Evolutionary conservation across 92 coral and sea anemone genomes (phyloP), one percentile per base, ranked within the genome.

Genomic region (Hydrozoanthus gracilis): DNA sequence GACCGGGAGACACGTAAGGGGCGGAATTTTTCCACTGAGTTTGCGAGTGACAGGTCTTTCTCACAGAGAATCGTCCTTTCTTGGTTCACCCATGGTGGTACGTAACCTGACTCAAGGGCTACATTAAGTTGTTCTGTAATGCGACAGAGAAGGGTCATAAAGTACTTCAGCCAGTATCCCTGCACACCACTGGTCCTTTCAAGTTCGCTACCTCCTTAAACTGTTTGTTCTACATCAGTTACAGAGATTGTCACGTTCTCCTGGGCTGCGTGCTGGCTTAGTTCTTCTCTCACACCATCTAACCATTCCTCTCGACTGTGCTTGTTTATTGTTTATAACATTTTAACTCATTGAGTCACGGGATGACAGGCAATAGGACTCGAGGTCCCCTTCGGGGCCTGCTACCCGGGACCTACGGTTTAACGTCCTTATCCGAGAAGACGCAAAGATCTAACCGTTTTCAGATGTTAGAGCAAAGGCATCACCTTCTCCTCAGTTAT

Each of bases 1-100:
- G 14, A 89, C 39, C 35, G 80, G 85, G 2, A 89, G 92, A 62
- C 92, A 89, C 50, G 92, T 86, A 86, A 86, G 48, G 89, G 89
- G 35, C 84, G 18, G 50, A 35, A 86, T 48, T 77, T 89, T 48
- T 71, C 79, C 18, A 51, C 88, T 20, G 78, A 71, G 44, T 73
- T 80, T 9, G 88, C 73, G 51, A 54, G 56, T 62, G 60, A 65
- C n/a, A n/a, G 71, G 55, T 90, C 90, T 78, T 87, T 87, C 56
- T 71, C 3, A 50, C 66, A 48, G 16, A 88, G 77, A 13, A 83
- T 82, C 14, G 5, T 52, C 12, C 5, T 52, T 7, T 5, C 3
- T 35, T 46, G 11, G 35, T 44, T 61, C 91, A 84, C 84, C 89
- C 91, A 88, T 47, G 65, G 46, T 14, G 89, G 78, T 27, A 73